These are phyloP conservation scores for Eucriotettix oculatus DNA, from an alignment of 2,888 invertebrate species.

Conservation along the genomic window DNA sequence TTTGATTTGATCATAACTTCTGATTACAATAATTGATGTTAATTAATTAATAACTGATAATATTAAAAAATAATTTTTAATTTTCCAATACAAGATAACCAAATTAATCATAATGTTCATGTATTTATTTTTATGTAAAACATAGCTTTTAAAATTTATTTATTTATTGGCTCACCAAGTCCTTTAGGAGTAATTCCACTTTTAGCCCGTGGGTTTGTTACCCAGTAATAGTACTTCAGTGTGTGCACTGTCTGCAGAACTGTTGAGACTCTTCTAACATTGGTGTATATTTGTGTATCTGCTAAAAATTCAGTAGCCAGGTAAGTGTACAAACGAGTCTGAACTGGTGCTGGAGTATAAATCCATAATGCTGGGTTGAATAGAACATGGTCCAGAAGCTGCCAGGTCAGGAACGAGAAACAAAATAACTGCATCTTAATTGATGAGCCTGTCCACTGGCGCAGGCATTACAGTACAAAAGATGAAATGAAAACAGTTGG, in stretches of 20 bases:
- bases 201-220: slow-evolving; percentile 85
- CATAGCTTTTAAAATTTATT: too few relatives aligned
- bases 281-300: slow-evolving; percentile 93
- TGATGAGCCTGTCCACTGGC: slow-evolving; percentile 6
- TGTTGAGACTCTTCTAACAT: slow-evolving; percentile 89
- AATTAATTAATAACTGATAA: too few relatives aligned
- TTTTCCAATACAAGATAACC: too few relatives aligned
- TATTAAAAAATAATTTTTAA: too few relatives aligned
- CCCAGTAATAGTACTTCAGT: slow-evolving; percentile 98
- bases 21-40: too few relatives aligned
- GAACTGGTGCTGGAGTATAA: slow-evolving; percentile 90
- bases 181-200: slow-evolving; percentile 93
- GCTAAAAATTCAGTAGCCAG: slow-evolving; percentile 97
- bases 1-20: too few relatives aligned
- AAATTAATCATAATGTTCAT: too few relatives aligned
- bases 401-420: slow-evolving; percentile 80
- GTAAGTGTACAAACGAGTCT: slow-evolving; percentile 90
- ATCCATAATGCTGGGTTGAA: slow-evolving; percentile 99
- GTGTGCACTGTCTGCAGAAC: slow-evolving; percentile 97
- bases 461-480: not conserved
- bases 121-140: too few relatives aligned
- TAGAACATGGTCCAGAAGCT: slow-evolving; percentile 96
- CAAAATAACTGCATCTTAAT: slow-evolving; percentile 72
- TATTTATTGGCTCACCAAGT: slow-evolving; percentile 45
- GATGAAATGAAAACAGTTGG: too few relatives aligned